Percentiles rank a stretch among this genome's conserved stretches.
Evolutionary conservation across 2,113 vertebrate species (phyloP).

Genomic region (Epinephelus cyanopodus): DNA sequence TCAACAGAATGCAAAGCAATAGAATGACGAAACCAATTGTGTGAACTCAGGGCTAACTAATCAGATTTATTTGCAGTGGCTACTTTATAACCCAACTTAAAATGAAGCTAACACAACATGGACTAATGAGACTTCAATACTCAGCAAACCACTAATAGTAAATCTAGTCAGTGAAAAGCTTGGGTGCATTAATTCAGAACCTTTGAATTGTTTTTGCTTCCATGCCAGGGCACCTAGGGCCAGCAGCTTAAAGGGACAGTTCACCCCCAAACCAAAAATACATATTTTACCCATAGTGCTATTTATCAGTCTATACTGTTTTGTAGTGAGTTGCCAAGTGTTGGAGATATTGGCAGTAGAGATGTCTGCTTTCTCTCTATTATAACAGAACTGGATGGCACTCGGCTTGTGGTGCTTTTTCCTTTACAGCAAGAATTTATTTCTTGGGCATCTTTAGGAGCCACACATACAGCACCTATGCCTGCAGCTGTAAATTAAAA

Average conservation of each 20-base stretch:
- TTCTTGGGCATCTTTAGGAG: conserved; percentile 1
- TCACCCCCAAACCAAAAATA: too few species aligned
- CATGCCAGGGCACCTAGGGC: conserved; percentile 3
- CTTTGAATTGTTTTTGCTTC: conserved; percentile 4
- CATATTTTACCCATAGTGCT: too few species aligned
- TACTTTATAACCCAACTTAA: conserved; percentile 36
- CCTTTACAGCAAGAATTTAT: neutral
- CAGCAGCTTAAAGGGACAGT: neutral
- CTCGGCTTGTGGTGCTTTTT: neutral
- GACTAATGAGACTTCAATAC: conserved; percentile 19
- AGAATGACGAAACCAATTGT: neutral
- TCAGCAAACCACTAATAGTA: conserved; percentile 9
- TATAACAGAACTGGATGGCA: too few species aligned
- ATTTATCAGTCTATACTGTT: too few species aligned
- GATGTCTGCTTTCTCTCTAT: too few species aligned
- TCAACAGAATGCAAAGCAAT: neutral
- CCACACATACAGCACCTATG: neutral
- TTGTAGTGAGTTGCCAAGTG: too few species aligned
- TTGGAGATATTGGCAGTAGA: too few species aligned
- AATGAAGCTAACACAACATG: conserved; percentile 21
- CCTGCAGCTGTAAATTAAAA: neutral
- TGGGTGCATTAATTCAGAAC: neutral
- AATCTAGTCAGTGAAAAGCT: conserved; percentile 21
- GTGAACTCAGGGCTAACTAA: conserved; percentile 5
- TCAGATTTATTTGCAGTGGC: conserved; percentile 24